These are phyloP conservation scores for Poecilia wingei DNA, from an alignment of 2,797 vertebrate genomes.

Conservation along the genomic window DNA sequence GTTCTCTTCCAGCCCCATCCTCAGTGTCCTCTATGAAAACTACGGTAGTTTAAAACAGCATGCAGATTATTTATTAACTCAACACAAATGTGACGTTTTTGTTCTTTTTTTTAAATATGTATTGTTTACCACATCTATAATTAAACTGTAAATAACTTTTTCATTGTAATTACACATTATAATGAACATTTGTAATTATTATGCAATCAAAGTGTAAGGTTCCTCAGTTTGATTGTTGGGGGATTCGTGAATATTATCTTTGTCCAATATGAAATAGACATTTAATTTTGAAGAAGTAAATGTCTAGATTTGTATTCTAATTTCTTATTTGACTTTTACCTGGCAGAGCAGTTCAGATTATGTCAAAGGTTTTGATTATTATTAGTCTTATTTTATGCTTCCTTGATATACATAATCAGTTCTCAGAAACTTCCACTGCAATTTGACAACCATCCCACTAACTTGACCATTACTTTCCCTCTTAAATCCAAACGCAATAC, in stretches of 20 bases:
- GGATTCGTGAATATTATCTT: background rate
- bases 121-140: background rate
- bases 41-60: slow-evolving; percentile 66
- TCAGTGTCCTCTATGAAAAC: slow-evolving; percentile 83
- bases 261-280: background rate
- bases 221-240: background rate
- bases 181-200: too few relatives aligned
- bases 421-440: background rate
- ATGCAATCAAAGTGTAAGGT: background rate
- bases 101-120: background rate
- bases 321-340: background rate
- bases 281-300: background rate
- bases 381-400: background rate
- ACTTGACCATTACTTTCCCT: background rate
- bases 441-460: background rate
- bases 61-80: background rate
- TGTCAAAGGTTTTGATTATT: background rate
- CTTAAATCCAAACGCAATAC: too few relatives aligned
- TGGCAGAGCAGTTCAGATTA: background rate
- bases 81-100: background rate
- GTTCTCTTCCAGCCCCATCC: slow-evolving; percentile 79
- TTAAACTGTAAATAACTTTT: background rate
- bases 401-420: background rate
- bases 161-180: too few relatives aligned
- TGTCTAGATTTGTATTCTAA: background rate